These are phyloP conservation scores for Lasioglossum leucozonium DNA, from an alignment of 2,888 invertebrate genomes.

Conservation along the genomic window DNA sequence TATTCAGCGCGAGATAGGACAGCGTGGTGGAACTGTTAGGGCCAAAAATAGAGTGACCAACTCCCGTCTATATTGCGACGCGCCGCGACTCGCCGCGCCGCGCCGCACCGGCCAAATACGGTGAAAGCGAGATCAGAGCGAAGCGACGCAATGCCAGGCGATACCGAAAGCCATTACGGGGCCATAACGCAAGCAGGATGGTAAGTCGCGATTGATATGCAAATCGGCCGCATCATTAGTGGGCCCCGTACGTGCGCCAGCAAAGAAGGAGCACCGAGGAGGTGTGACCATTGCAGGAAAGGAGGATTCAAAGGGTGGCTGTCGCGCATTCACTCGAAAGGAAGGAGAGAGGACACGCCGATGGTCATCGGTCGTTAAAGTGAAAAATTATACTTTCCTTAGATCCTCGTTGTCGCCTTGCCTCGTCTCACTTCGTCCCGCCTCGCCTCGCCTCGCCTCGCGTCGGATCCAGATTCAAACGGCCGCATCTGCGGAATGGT, in stretches of 20 bases:
- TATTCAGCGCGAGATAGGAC: background rate
- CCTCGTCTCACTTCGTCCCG: slow-evolving; percentile 35
- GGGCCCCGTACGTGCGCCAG: slow-evolving; percentile 54
- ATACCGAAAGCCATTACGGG: slow-evolving; percentile 52
- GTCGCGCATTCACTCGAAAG: slow-evolving; percentile 69
- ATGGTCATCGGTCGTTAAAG: slow-evolving; percentile 81
- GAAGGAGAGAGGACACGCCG: slow-evolving; percentile 58
- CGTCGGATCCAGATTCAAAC: slow-evolving; percentile 74
- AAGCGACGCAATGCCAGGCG: slow-evolving; percentile 25
- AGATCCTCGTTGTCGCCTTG: slow-evolving; percentile 63
- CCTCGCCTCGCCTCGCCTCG: slow-evolving; percentile 39
- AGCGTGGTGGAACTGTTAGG: slow-evolving; percentile 1
- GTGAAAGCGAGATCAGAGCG: slow-evolving; percentile 49
- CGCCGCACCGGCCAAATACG: slow-evolving; percentile 21
- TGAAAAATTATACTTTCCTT: slow-evolving; percentile 81
- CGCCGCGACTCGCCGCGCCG: background rate
- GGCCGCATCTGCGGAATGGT: slow-evolving; percentile 75
- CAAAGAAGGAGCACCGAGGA: slow-evolving; percentile 71
- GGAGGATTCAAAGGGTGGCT: slow-evolving; percentile 73
- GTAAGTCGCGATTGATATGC: slow-evolving; percentile 80
- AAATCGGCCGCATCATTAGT: slow-evolving; percentile 79
- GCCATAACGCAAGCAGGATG: slow-evolving; percentile 58
- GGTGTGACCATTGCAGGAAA: slow-evolving; percentile 77
- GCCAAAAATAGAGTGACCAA: slow-evolving; percentile 34
- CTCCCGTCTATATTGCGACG: slow-evolving; percentile 28